Conservation (phyloP, 2,888 invertebrate genomes). For the Drosophila austrosaltans region DNA sequence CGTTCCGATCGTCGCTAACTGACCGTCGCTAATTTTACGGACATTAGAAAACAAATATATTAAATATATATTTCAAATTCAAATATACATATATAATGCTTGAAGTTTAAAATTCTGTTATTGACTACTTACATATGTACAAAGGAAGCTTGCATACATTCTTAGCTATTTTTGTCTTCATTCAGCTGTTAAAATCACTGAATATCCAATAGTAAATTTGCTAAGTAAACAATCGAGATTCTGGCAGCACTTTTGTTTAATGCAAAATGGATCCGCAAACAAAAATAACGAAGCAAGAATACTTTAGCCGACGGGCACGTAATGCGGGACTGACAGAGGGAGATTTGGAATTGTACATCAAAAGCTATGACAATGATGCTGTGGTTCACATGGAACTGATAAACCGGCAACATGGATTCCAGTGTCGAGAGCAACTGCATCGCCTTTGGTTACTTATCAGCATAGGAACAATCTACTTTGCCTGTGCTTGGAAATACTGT, state of each 20-base stretch:
- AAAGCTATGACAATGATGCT: conserved; percentile 59
- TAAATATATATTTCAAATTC: too few relatives aligned
- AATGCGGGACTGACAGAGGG: conserved; percentile 53
- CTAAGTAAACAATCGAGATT: too few relatives aligned
- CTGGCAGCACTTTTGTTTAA: not conserved
- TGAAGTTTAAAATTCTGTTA: too few relatives aligned
- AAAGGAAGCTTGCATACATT: too few relatives aligned
- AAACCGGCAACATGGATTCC: conserved; percentile 58
- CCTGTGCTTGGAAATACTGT: conserved; percentile 9
- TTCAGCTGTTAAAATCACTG: too few relatives aligned
- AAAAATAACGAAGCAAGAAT: conserved; percentile 47
- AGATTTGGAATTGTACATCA: conserved; percentile 65
- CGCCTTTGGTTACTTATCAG: conserved; percentile 42
- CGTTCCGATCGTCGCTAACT: too few relatives aligned
- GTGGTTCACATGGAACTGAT: conserved; percentile 69
- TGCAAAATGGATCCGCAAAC: conserved; percentile 48
- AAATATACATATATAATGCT: too few relatives aligned
- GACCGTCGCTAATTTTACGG: too few relatives aligned
- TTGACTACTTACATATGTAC: too few relatives aligned
- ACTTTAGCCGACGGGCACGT: conserved; percentile 59
- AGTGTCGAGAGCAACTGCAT: conserved; percentile 51
- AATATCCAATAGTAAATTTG: too few relatives aligned
- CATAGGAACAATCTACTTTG: conserved; percentile 47
- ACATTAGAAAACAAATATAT: too few relatives aligned
- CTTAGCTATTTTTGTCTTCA: too few relatives aligned